Conservation (phyloP, 2,888 invertebrate species). For the Anaspis maculata region DNA sequence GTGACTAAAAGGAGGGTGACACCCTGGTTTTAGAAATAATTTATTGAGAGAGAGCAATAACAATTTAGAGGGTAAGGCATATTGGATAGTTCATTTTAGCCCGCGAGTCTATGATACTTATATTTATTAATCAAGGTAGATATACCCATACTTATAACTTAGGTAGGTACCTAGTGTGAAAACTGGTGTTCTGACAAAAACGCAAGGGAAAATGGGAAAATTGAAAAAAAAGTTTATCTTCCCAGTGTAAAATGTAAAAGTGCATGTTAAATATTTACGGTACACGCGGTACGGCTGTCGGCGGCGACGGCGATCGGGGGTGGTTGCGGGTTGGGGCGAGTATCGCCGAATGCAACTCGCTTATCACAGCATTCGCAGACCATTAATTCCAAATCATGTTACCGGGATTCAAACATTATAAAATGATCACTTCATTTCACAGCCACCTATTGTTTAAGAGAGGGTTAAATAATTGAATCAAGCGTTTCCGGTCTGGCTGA, state of each 20-base stretch:
- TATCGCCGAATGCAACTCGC: slow-evolving; percentile 29
- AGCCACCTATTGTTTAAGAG: slow-evolving; percentile 46
- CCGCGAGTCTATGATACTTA: no score
- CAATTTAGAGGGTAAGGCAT: no score
- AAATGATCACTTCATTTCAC: slow-evolving; percentile 46
- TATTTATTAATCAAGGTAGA: no score
- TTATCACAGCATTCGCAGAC: slow-evolving; percentile 44
- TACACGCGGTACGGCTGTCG: slow-evolving; percentile 17
- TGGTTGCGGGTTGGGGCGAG: slow-evolving; percentile 10
- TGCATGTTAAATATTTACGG: slow-evolving; percentile 39
- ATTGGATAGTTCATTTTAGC: no score
- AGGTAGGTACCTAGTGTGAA: no score
- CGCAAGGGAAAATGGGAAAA: no score
- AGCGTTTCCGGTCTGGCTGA: slow-evolving; percentile 32
- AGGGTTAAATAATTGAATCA: slow-evolving; percentile 47
- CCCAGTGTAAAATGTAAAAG: slow-evolving; percentile 35
- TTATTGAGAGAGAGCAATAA: no score
- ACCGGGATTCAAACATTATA: slow-evolving; percentile 45
- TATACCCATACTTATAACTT: no score
- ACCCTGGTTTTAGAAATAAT: no score
- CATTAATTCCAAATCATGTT: slow-evolving; percentile 45
- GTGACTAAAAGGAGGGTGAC: no score
- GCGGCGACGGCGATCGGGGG: slow-evolving; percentile 8
- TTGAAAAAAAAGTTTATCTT: no score
- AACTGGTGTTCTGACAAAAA: no score